Conservation (phyloP, 2,888 invertebrate genomes). For the Itoplectis maculator region DNA sequence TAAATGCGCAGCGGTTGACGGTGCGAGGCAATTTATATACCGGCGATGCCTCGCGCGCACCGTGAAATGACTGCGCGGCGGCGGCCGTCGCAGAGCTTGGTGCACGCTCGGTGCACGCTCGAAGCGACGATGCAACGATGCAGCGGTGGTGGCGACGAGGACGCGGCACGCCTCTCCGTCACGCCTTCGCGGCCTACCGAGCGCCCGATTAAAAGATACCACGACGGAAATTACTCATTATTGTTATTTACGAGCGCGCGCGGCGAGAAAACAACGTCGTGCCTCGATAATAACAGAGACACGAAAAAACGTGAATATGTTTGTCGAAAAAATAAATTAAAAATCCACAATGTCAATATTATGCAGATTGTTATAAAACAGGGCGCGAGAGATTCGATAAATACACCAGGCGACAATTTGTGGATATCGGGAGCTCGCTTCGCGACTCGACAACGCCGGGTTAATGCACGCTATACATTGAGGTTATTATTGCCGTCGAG, state of each 20-base stretch:
- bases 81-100: too few species aligned
- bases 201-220: constrained; percentile 61
- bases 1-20: constrained; percentile 10
- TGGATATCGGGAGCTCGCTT: too few species aligned
- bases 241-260: constrained; percentile 59
- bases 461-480: too few species aligned
- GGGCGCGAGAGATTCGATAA: too few species aligned
- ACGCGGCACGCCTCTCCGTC: constrained; percentile 66
- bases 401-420: too few species aligned
- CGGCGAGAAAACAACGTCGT: too few species aligned
- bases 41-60: constrained; percentile 57
- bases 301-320: not conserved
- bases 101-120: constrained; percentile 24
- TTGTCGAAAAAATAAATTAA: too few species aligned
- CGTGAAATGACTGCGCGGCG: constrained; percentile 66
- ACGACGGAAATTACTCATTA: constrained; percentile 67
- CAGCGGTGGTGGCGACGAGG: constrained; percentile 40
- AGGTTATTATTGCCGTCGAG: too few species aligned
- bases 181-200: constrained; percentile 55
- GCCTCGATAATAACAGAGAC: constrained; percentile 59
- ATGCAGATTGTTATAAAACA: too few species aligned
- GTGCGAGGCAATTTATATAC: constrained; percentile 57
- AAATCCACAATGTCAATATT: too few species aligned
- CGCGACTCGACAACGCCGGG: too few species aligned
- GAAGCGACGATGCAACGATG: constrained; percentile 12